These are phyloP conservation scores for Parambassis ranga DNA, from an alignment of 2,797 vertebrate species.

Conservation along the genomic window DNA sequence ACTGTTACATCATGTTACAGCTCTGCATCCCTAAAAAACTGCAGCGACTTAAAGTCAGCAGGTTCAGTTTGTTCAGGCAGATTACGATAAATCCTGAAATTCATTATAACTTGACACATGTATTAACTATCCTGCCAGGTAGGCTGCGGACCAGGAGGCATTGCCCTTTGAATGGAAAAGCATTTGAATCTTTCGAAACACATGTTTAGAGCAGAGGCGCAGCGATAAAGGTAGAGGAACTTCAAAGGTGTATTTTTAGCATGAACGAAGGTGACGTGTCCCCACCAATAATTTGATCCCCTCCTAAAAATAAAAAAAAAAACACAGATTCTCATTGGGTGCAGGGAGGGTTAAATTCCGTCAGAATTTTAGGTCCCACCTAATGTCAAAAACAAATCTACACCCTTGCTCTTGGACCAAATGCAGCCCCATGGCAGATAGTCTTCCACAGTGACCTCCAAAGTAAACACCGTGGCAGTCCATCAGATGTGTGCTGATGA, in stretches of 20 bases:
- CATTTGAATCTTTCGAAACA: slow-evolving; percentile 10
- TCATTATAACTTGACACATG: slow-evolving; percentile 28
- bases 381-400: too few species aligned
- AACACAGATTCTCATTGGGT: too few species aligned
- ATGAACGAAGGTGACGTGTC: too few species aligned
- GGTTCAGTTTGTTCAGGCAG: slow-evolving; percentile 27
- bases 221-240: neutral
- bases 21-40: slow-evolving; percentile 36
- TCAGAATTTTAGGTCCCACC: too few species aligned
- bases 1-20: slow-evolving; percentile 26
- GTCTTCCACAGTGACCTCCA: neutral
- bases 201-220: slow-evolving; percentile 6
- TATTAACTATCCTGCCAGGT: slow-evolving; percentile 37
- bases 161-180: slow-evolving; percentile 29
- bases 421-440: neutral
- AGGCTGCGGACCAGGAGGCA: neutral
- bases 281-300: too few species aligned
- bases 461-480: slow-evolving; percentile 3
- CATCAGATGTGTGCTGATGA: slow-evolving; percentile 6
- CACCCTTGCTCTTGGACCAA: too few species aligned
- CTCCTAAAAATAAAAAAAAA: neutral
- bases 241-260: too few species aligned
- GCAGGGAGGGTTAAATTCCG: too few species aligned
- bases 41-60: slow-evolving; percentile 21
- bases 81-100: slow-evolving; percentile 50